phyloP scores from a whole-genome alignment of 2,888 invertebrate species.

The Clanis bilineata region DNA sequence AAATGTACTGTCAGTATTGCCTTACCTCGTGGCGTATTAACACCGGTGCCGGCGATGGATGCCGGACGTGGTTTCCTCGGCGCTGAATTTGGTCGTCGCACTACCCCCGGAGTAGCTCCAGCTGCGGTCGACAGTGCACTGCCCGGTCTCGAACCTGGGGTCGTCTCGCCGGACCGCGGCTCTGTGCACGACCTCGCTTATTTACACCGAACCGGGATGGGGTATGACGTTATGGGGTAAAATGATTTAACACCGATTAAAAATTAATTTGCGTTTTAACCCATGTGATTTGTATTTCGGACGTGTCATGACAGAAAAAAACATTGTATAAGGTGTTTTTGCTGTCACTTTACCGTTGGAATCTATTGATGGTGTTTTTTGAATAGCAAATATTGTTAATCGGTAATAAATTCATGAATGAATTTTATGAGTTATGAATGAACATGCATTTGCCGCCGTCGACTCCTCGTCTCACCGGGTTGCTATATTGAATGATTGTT shows the following conservation, averaged over 20 bases:
- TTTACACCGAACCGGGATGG: slow-evolving; percentile 1
- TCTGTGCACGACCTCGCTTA: slow-evolving; percentile 30
- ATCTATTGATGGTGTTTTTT: too few relatives aligned
- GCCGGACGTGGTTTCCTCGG: slow-evolving; percentile 85
- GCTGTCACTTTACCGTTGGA: too few relatives aligned
- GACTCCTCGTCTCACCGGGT: not conserved
- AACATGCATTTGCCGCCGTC: not conserved
- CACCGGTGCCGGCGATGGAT: slow-evolving; percentile 91
- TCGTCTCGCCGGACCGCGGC: slow-evolving; percentile 86
- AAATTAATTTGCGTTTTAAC: too few relatives aligned
- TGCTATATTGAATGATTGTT: not conserved
- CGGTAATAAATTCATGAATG: too few relatives aligned
- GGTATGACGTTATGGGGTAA: not conserved
- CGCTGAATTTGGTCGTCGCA: slow-evolving; percentile 82
- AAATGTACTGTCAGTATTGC: not conserved
- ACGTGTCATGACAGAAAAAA: too few relatives aligned
- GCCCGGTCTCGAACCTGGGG: slow-evolving; percentile 91
- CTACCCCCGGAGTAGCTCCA: slow-evolving; percentile 77
- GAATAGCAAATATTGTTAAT: too few relatives aligned
- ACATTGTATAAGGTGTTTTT: too few relatives aligned
- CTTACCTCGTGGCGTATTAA: slow-evolving; percentile 82
- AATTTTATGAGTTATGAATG: not conserved
- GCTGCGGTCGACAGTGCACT: slow-evolving; percentile 89
- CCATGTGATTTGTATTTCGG: too few relatives aligned
- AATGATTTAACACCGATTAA: not conserved